phyloP scores from a whole-genome alignment of 2,888 invertebrate species.

The Macrosoma leucophasiata region DNA sequence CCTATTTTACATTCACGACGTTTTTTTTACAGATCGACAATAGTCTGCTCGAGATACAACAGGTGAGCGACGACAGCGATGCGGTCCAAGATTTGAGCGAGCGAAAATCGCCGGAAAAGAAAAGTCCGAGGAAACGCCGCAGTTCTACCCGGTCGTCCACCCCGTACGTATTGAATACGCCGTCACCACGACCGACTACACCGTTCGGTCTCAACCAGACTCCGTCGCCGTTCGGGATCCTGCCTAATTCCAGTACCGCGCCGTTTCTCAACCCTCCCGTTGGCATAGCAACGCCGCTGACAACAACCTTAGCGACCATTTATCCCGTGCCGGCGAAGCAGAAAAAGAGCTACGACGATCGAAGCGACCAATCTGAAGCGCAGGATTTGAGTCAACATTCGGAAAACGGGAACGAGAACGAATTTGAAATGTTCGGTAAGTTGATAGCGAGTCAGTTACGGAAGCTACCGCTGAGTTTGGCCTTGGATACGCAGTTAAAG shows the following conservation, averaged over 20 bases:
- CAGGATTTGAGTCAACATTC: conserved; percentile 68
- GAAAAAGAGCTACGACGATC: conserved; percentile 54
- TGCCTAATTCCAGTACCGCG: conserved; percentile 54
- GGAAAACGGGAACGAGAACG: conserved; percentile 64
- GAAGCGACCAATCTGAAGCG: conserved; percentile 54
- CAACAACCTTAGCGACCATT: conserved; percentile 62
- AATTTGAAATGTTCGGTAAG: conserved; percentile 71
- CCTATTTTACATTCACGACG: conserved; percentile 11
- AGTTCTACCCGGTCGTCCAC: conserved; percentile 65
- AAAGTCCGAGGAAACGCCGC: conserved; percentile 63
- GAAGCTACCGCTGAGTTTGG: conserved; percentile 61
- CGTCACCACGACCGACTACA: conserved; percentile 63
- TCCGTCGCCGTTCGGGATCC: conserved; percentile 53
- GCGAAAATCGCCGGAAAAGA: conserved; percentile 66
- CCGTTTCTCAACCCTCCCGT: conserved; percentile 67
- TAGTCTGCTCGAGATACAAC: conserved; percentile 62
- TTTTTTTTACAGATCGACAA: conserved; percentile 62
- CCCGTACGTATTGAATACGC: conserved; percentile 66
- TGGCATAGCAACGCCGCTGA: conserved; percentile 66
- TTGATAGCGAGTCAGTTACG: conserved; percentile 65
- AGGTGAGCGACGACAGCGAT: conserved; percentile 68
- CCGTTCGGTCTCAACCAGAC: conserved; percentile 61
- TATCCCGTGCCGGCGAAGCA: conserved; percentile 63
- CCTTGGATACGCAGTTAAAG: conserved; percentile 65
- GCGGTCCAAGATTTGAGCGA: conserved; percentile 67